phyloP scores from a whole-genome alignment of 2,797 vertebrate genomes.

The Aeoliscus strigatus region DNA sequence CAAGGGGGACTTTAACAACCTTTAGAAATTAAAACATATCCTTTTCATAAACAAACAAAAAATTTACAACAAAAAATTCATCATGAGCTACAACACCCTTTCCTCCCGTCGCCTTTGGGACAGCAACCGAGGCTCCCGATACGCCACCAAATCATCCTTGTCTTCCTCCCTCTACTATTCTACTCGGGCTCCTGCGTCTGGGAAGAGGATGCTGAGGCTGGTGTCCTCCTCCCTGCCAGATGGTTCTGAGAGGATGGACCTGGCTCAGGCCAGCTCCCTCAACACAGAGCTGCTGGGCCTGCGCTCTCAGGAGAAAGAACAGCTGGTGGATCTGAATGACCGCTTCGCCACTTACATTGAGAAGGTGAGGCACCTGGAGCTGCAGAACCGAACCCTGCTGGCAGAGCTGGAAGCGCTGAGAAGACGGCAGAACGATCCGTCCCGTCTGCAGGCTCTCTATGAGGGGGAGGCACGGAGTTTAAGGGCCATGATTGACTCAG shows the following conservation, averaged over 20 bases:
- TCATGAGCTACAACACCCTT: conserved; percentile 76
- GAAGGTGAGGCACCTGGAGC: conserved; percentile 79
- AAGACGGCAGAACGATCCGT: conserved; percentile 67
- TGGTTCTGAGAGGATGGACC: conserved; percentile 57
- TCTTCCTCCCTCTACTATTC: conserved; percentile 61
- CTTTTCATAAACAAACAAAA: conserved; percentile 58
- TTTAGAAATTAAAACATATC: conserved; percentile 59
- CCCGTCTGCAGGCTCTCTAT: conserved; percentile 74
- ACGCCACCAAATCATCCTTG: conserved; percentile 56
- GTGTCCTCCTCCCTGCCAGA: conserved; percentile 46
- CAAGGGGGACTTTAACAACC: conserved; percentile 77
- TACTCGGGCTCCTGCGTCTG: conserved; percentile 44
- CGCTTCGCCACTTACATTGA: conserved; percentile 82
- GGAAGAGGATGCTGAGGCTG: conserved; percentile 53
- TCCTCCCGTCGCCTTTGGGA: conserved; percentile 73
- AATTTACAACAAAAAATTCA: conserved; percentile 56
- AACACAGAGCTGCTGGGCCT: conserved; percentile 80
- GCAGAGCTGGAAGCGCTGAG: conserved; percentile 74
- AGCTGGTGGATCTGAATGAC: conserved; percentile 80
- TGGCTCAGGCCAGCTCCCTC: conserved; percentile 68
- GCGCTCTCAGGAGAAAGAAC: conserved; percentile 76
- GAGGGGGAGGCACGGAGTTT: conserved; percentile 74
- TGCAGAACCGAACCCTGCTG: conserved; percentile 76
- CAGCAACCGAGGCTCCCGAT: conserved; percentile 59
- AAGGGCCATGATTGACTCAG: conserved; percentile 73